phyloP scores from a whole-genome alignment of 2,113 vertebrate species.

The Ageneiosus marmoratus region DNA sequence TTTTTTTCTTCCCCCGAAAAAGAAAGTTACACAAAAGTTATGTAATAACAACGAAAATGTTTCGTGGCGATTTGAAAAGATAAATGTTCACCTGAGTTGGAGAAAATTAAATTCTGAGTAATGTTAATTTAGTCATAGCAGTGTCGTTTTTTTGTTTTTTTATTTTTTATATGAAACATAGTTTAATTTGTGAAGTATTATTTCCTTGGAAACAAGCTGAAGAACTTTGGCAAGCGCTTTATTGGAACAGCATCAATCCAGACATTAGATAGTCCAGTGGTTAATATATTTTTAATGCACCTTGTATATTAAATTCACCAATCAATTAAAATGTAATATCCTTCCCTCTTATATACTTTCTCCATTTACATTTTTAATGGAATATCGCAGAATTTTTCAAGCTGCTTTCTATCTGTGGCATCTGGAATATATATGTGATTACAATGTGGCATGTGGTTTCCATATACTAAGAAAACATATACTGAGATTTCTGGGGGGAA shows the following conservation, averaged over 20 bases:
- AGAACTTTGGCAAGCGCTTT: neutral
- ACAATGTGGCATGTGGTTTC: neutral
- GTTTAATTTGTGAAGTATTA: neutral
- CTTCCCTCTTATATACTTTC: neutral
- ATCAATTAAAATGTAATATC: neutral
- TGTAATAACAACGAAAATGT: neutral
- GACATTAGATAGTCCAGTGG: neutral
- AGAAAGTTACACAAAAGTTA: constrained; percentile 10
- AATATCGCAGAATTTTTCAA: neutral
- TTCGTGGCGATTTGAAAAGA: neutral
- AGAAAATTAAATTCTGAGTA: neutral
- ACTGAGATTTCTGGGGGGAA: too few relatives aligned
- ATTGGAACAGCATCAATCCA: neutral
- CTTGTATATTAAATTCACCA: neutral
- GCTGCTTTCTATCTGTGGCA: neutral
- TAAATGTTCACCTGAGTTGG: neutral
- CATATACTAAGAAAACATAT: neutral
- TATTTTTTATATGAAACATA: neutral
- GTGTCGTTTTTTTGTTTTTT: neutral
- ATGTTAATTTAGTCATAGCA: neutral
- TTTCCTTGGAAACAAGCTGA: neutral
- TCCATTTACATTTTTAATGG: neutral
- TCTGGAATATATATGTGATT: neutral
- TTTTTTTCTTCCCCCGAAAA: constrained; percentile 12
- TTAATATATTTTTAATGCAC: neutral